Conservation (phyloP, 2,888 invertebrate species). For the Nephrotoma appendiculata region DNA sequence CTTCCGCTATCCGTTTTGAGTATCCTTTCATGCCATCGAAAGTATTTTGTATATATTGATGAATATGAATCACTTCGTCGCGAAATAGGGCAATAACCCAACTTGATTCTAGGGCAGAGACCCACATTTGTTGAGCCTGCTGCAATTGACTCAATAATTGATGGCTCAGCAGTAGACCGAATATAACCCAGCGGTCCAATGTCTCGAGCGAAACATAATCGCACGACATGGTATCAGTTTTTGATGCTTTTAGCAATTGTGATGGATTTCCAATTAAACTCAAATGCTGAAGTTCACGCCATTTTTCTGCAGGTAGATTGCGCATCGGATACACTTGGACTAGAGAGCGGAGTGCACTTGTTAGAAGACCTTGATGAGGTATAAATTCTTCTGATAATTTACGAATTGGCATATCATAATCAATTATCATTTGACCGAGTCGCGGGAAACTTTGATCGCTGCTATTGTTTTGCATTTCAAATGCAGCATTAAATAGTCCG, state of each 20-base stretch:
- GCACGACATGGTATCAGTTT: conserved; percentile 93
- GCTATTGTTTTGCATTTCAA: conserved; percentile 87
- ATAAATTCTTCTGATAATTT: conserved; percentile 94
- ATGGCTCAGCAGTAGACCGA: conserved; percentile 85
- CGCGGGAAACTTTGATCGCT: conserved; percentile 88
- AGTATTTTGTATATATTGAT: conserved; percentile 80
- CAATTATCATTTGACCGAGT: conserved; percentile 93
- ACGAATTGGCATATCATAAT: conserved; percentile 90
- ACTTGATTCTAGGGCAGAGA: conserved; percentile 78
- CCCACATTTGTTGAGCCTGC: conserved; percentile 75
- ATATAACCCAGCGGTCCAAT: conserved; percentile 95
- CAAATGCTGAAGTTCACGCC: conserved; percentile 84
- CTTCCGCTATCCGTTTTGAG: conserved; percentile 81
- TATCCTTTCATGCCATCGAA: conserved; percentile 94
- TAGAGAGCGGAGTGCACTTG: conserved; percentile 76
- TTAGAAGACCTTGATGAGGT: conserved; percentile 78
- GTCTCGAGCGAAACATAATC: conserved; percentile 91
- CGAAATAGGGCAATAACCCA: conserved; percentile 91
- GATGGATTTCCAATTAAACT: conserved; percentile 90
- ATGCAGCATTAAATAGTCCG: conserved; percentile 93
- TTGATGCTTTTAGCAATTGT: conserved; percentile 85
- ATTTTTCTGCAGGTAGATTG: conserved; percentile 85
- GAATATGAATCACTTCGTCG: conserved; percentile 94
- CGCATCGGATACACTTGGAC: conserved; percentile 76
- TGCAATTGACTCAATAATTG: conserved; percentile 69